phyloP scores from a whole-genome alignment of 2,888 invertebrate genomes.

The Conistra vaccinii region DNA sequence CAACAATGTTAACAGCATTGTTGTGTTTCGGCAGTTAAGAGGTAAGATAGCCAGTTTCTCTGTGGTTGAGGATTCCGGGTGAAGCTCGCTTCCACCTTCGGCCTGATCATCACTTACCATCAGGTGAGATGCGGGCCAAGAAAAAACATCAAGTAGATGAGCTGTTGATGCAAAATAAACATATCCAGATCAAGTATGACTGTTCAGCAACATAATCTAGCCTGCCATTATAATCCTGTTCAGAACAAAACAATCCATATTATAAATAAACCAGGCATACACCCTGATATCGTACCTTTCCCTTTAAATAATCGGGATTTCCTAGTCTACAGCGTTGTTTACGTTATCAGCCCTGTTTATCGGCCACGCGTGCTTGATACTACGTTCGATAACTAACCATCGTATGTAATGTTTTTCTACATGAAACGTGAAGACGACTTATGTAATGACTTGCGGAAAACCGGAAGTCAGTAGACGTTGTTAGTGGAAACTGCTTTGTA shows the following conservation, averaged over 20 bases:
- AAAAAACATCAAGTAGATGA: background rate
- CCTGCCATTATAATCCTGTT: background rate
- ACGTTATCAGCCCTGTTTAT: constrained; percentile 60
- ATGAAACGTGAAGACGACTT: constrained; percentile 43
- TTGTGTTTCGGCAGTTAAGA: no score
- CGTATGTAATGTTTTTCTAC: constrained; percentile 52
- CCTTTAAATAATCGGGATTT: constrained; percentile 42
- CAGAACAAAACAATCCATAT: background rate
- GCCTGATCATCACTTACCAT: no score
- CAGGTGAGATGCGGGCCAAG: no score
- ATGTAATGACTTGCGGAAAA: constrained; percentile 51
- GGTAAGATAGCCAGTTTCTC: no score
- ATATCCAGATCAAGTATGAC: background rate
- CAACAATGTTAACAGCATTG: no score
- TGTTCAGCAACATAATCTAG: background rate
- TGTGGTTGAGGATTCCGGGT: no score
- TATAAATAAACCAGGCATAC: background rate
- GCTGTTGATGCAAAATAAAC: background rate
- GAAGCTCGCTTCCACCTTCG: no score
- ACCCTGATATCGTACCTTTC: constrained; percentile 5
- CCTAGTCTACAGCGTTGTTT: constrained; percentile 43
- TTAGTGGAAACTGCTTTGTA: constrained; percentile 30
- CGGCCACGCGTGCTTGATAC: constrained; percentile 63
- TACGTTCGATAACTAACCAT: constrained; percentile 49
- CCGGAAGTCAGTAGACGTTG: constrained; percentile 39